Percentiles rank a stretch among this genome's conserved stretches.
Conservation (phyloP, 92 coral and sea anemone genomes). For the Bergia sp. region DNA sequence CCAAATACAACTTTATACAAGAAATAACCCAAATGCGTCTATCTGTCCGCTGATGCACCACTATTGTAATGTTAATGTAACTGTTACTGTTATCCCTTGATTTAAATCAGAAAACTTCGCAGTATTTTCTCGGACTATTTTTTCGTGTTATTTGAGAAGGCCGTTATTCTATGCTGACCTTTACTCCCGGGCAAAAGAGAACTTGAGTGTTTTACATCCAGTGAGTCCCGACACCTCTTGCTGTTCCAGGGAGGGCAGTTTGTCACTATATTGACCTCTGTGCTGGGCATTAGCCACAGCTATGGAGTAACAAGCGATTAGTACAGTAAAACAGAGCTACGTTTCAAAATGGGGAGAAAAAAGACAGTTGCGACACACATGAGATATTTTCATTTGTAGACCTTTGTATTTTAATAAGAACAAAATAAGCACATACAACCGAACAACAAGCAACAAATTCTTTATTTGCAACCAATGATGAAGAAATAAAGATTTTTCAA, state of each 20-base stretch:
- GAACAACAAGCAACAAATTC: no score
- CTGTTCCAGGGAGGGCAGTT: constrained; percentile 46
- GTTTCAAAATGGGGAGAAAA: not conserved
- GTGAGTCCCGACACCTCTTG: not conserved
- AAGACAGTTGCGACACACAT: not conserved
- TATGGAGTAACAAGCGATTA: not conserved
- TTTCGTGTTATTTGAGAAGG: no score
- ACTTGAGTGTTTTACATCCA: not conserved
- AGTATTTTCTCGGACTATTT: no score
- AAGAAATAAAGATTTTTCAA: no score
- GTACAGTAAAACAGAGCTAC: not conserved
- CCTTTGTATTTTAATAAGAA: not conserved
- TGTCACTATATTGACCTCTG: constrained; percentile 25
- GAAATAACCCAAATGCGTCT: no score
- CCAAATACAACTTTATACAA: no score
- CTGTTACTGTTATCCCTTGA: no score
- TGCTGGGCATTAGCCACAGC: constrained; percentile 43
- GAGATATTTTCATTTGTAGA: not conserved
- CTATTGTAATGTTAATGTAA: no score
- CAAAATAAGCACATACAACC: no score
- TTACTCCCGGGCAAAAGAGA: not conserved
- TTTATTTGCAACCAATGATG: no score
- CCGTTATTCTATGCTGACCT: not conserved
- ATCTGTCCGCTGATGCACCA: no score
- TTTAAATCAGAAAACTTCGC: no score